Evolutionary conservation across 1,140 invertebrate genomes (phyloP).

Genomic region (Nymphalis io): DNA sequence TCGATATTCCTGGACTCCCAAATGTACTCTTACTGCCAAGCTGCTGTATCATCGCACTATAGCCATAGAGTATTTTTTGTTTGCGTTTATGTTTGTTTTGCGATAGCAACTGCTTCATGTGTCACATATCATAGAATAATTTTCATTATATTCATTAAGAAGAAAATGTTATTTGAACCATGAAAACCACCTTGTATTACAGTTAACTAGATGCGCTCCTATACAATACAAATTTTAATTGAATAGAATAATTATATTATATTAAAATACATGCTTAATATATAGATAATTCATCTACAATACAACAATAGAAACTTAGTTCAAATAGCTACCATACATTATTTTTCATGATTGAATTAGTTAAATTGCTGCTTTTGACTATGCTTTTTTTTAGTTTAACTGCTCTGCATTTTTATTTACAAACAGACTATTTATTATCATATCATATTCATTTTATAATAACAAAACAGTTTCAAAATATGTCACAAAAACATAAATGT

Average conservation of each 20-base stretch:
- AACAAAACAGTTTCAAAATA: constrained; percentile 34
- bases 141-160: constrained; percentile 23
- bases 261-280: too few relatives aligned
- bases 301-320: constrained; percentile 9
- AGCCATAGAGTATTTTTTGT: constrained; percentile 27
- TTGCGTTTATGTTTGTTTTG: constrained; percentile 37
- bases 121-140: constrained; percentile 19
- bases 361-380: constrained; percentile 48
- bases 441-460: constrained; percentile 46
- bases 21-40: constrained; percentile 38
- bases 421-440: constrained; percentile 51
- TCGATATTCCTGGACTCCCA: constrained; percentile 20
- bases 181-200: not conserved
- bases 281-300: too few relatives aligned
- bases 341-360: constrained; percentile 37
- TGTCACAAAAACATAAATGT: constrained; percentile 27
- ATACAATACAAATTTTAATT: too few relatives aligned
- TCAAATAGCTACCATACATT: constrained; percentile 39
- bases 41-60: constrained; percentile 47
- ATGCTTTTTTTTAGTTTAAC: constrained; percentile 59
- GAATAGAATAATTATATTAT: too few relatives aligned
- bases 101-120: constrained; percentile 44
- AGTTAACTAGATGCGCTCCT: too few relatives aligned
- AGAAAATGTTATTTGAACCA: constrained; percentile 36
- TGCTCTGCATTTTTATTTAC: constrained; percentile 78